phyloP scores from a whole-genome alignment of 2,113 vertebrate genomes.

The Hydropotes inermis region DNA sequence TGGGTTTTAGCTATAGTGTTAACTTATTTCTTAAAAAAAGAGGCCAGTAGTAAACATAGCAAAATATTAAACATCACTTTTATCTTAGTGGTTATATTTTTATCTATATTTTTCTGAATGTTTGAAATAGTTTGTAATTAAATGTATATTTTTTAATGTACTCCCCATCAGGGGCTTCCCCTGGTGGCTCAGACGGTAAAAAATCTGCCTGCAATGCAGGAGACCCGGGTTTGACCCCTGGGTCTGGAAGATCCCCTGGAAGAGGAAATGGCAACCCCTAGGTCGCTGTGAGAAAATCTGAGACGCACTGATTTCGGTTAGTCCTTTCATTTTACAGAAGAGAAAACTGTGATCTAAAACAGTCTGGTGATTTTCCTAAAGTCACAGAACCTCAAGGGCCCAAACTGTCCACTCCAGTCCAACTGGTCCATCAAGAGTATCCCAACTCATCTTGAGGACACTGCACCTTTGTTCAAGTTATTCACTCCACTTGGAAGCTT shows the following conservation, averaged over 20 bases:
- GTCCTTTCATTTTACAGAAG: background rate
- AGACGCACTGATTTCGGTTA: background rate
- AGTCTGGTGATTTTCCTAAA: background rate
- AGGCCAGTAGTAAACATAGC: background rate
- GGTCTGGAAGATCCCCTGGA: background rate
- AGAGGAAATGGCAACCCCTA: background rate
- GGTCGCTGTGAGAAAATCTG: background rate
- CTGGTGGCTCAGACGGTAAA: background rate
- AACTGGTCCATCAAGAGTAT: background rate
- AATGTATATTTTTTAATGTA: background rate
- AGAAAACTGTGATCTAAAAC: background rate
- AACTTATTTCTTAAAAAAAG: background rate
- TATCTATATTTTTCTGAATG: background rate
- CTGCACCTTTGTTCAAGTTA: background rate
- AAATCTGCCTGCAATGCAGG: background rate
- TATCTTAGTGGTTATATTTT: background rate
- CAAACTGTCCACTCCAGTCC: background rate
- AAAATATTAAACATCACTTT: background rate
- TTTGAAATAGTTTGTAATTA: slow-evolving; percentile 5
- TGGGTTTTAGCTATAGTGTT: background rate
- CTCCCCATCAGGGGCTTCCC: background rate
- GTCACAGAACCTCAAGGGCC: background rate
- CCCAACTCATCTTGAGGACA: background rate
- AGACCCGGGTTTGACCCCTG: background rate
- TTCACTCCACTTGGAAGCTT: background rate